Evolutionary conservation across 2,888 invertebrate genomes (phyloP).

Genomic region (Philereme vetulata): DNA sequence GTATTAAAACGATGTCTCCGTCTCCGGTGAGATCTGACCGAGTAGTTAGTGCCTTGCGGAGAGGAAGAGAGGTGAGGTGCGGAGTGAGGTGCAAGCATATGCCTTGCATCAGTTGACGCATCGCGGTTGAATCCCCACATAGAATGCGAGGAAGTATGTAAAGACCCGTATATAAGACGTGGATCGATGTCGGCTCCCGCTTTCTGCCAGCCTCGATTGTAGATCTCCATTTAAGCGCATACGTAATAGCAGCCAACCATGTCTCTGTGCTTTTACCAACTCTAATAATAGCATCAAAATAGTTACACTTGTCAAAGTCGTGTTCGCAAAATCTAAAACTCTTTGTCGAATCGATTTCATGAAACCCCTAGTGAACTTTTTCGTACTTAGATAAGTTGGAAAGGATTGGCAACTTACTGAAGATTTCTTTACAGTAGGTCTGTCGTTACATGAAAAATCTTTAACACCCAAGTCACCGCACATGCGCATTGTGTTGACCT

Average conservation of each 20-base stretch:
- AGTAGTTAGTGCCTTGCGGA: constrained; percentile 44
- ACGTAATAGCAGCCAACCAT: constrained; percentile 1
- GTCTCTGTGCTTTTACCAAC: background rate
- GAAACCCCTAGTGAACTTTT: constrained; percentile 1
- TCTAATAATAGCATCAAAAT: constrained; percentile 9
- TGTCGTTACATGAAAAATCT: constrained; percentile 60
- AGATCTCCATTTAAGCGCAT: constrained; percentile 22
- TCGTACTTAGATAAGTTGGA: constrained; percentile 13
- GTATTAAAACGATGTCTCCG: constrained; percentile 47
- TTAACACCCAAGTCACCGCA: constrained; percentile 65
- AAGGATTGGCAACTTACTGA: constrained; percentile 34
- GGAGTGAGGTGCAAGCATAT: constrained; percentile 62
- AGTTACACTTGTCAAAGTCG: constrained; percentile 7
- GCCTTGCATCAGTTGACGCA: constrained; percentile 78
- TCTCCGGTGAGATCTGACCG: constrained; percentile 50
- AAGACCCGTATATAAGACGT: constrained; percentile 73
- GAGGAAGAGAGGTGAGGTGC: constrained; percentile 42
- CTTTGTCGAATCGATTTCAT: constrained; percentile 6
- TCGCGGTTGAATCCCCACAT: constrained; percentile 80
- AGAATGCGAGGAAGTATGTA: constrained; percentile 76
- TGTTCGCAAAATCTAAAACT: constrained; percentile 13
- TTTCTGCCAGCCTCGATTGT: constrained; percentile 44
- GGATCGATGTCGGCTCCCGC: constrained; percentile 76
- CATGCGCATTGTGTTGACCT: constrained; percentile 74
- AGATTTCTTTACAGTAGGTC: constrained; percentile 44